A percentile compares a stretch with the other conserved stretches of the same genome.
phyloP scores from a whole-genome alignment of 1,140 invertebrate genomes.

The Oreohelix idahoensis region DNA sequence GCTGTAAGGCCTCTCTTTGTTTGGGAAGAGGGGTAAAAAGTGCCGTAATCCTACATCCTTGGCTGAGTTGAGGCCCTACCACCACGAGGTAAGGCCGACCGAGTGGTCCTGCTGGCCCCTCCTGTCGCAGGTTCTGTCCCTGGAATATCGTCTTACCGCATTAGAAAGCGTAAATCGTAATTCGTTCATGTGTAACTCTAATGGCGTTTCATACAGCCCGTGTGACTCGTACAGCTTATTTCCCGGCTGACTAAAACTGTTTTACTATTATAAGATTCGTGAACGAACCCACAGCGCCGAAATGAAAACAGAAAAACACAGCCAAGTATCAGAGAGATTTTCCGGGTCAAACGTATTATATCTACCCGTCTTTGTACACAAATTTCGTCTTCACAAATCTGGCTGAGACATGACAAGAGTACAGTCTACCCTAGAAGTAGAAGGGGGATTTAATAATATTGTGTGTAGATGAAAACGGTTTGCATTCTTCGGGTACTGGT shows the following conservation, averaged over 20 bases:
- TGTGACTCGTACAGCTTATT: too few relatives aligned
- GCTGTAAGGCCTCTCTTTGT: too few relatives aligned
- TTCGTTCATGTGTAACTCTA: too few relatives aligned
- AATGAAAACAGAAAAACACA: not conserved
- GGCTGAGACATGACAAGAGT: not conserved
- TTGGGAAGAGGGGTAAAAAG: too few relatives aligned
- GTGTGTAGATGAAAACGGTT: not conserved
- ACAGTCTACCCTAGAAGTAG: not conserved
- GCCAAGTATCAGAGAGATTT: not conserved
- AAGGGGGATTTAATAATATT: not conserved
- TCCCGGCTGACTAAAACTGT: not conserved
- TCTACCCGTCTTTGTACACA: conserved; percentile 11
- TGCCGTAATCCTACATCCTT: too few relatives aligned
- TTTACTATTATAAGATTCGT: not conserved
- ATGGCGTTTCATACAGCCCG: too few relatives aligned
- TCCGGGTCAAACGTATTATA: not conserved
- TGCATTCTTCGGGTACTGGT: not conserved
- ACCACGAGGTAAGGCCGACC: too few relatives aligned
- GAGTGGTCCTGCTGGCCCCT: too few relatives aligned
- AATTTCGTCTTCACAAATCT: not conserved
- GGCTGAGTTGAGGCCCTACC: too few relatives aligned
- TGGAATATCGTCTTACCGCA: too few relatives aligned
- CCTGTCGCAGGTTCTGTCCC: too few relatives aligned
- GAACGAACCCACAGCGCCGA: not conserved
- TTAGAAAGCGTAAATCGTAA: too few relatives aligned